These are phyloP conservation scores for Athalia cordata DNA, from an alignment of 2,888 invertebrate genomes.

Conservation along the genomic window DNA sequence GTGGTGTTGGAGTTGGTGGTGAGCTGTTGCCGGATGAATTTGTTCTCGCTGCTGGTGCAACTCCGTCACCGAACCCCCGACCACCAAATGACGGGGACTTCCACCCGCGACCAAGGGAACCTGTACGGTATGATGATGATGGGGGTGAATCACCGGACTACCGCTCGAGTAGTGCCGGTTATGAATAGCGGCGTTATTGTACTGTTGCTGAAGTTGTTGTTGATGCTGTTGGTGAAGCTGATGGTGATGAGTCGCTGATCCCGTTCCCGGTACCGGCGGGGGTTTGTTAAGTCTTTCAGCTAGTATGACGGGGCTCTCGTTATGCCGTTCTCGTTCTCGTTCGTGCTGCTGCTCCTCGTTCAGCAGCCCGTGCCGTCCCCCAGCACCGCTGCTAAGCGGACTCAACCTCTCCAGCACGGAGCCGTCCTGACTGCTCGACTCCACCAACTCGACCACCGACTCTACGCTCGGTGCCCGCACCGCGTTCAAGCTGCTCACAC, in stretches of 20 bases:
- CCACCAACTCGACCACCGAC: constrained; percentile 65
- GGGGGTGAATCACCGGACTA: constrained; percentile 49
- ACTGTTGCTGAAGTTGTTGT: constrained; percentile 54
- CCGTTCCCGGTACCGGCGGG: constrained; percentile 54
- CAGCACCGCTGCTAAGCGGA: constrained; percentile 70
- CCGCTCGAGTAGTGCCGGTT: constrained; percentile 51
- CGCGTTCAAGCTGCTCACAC: constrained; percentile 70
- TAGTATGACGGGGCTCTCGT: constrained; percentile 71
- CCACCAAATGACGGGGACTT: constrained; percentile 51
- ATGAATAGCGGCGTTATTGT: constrained; percentile 51
- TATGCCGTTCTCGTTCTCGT: constrained; percentile 71
- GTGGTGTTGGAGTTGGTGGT: constrained; percentile 50
- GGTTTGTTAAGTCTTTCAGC: constrained; percentile 70
- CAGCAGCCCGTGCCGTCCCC: constrained; percentile 68
- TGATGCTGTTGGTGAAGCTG: constrained; percentile 59
- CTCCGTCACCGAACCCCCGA: constrained; percentile 51
- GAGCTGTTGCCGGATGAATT: constrained; percentile 53
- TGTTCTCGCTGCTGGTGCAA: constrained; percentile 38
- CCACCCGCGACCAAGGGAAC: constrained; percentile 14
- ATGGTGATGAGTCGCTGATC: constrained; percentile 46
- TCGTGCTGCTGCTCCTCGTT: constrained; percentile 59
- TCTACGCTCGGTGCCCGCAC: constrained; percentile 60
- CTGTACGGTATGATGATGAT: constrained; percentile 49
- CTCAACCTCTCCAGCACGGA: constrained; percentile 73
- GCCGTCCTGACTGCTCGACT: constrained; percentile 67